Evolutionary conservation across 2,113 vertebrate species (phyloP).

Genomic region (Forbesichthys papilliferus): DNA sequence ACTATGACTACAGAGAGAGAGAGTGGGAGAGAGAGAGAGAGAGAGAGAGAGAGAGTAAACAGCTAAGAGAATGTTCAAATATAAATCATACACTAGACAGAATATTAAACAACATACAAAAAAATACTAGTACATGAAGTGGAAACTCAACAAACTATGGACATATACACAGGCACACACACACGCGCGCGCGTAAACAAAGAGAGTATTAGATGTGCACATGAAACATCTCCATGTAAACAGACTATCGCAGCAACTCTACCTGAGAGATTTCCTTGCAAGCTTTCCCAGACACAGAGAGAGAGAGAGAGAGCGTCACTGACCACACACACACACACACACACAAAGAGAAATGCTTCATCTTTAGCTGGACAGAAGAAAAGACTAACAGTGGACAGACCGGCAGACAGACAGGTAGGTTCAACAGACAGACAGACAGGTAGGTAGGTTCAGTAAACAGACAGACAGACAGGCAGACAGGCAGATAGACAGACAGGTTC

Average conservation of each 20-base stretch:
- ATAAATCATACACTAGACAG: neutral
- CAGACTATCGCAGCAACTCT: constrained; percentile 28
- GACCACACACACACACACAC: constrained; percentile 3
- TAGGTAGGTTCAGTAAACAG: neutral
- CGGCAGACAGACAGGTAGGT: neutral
- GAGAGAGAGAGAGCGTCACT: neutral
- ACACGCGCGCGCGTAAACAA: neutral
- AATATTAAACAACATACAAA: neutral
- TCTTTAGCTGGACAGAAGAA: neutral
- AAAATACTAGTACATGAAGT: neutral
- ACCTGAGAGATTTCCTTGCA: constrained; percentile 67
- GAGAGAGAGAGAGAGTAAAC: neutral
- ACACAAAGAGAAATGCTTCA: neutral
- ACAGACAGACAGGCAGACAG: too few relatives aligned
- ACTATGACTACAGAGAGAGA: constrained; percentile 75
- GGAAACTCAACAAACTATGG: neutral
- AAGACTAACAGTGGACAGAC: neutral
- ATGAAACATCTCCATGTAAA: constrained; percentile 31
- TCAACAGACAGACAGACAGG: neutral
- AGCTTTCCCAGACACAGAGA: constrained; percentile 45
- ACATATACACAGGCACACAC: neutral
- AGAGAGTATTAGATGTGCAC: constrained; percentile 32
- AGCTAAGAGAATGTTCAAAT: constrained; percentile 4
- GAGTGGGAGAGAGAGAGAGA: constrained; percentile 2
- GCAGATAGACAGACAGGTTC: neutral